Conservation (phyloP, 2,113 vertebrate species). For the Tenrec ecaudatus region DNA sequence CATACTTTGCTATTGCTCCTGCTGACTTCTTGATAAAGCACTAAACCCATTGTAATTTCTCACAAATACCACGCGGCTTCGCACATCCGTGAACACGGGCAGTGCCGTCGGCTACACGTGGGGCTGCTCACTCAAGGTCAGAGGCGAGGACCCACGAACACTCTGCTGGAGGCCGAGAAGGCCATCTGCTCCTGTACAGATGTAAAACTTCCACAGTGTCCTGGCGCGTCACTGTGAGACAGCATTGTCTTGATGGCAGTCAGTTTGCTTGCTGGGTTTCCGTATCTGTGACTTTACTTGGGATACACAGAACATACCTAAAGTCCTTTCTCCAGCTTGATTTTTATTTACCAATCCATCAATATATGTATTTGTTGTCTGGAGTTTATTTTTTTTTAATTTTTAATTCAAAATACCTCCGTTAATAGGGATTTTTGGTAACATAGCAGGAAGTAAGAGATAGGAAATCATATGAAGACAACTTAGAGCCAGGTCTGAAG, state of each 20-base stretch:
- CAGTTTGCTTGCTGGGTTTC: too few relatives aligned
- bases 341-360: constrained; percentile 22
- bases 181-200: too few relatives aligned
- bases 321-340: background rate
- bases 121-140: too few relatives aligned
- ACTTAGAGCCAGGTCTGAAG: background rate
- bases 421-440: background rate
- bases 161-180: too few relatives aligned
- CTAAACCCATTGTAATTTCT: constrained; percentile 19
- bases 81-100: background rate
- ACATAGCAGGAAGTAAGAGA: background rate
- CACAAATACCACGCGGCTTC: constrained; percentile 15
- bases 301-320: background rate
- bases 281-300: background rate
- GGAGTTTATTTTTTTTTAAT: too few relatives aligned
- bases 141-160: too few relatives aligned
- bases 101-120: too few relatives aligned
- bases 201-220: too few relatives aligned
- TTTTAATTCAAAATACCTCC: background rate
- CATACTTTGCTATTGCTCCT: background rate
- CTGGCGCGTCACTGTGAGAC: too few relatives aligned
- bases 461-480: background rate
- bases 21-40: background rate
- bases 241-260: too few relatives aligned
- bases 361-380: background rate